phyloP scores from a whole-genome alignment of 2,888 invertebrate species.

The Nineta flava region DNA sequence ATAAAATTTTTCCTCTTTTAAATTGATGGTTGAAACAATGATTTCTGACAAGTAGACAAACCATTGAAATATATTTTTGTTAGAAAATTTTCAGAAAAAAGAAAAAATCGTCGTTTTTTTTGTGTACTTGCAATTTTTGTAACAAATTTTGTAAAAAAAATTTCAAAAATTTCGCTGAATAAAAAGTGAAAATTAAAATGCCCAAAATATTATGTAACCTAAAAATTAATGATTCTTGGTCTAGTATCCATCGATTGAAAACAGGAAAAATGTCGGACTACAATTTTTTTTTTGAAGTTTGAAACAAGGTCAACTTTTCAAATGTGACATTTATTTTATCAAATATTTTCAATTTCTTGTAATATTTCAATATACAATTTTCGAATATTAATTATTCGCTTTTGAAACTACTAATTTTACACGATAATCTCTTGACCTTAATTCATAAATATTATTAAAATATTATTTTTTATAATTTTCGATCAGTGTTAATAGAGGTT shows the following conservation, averaged over 20 bases:
- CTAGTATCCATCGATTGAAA: neutral
- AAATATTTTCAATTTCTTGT: too few species aligned
- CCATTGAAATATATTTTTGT: neutral
- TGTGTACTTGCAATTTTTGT: neutral
- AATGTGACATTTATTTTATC: too few species aligned
- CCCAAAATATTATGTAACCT: conserved; percentile 2
- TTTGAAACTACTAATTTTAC: too few species aligned
- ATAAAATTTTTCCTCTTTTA: neutral
- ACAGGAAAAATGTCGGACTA: conserved; percentile 10
- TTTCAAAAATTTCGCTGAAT: neutral
- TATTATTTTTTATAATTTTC: too few species aligned
- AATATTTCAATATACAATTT: too few species aligned
- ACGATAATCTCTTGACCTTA: too few species aligned
- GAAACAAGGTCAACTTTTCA: neutral
- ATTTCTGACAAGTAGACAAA: neutral
- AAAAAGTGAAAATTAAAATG: neutral
- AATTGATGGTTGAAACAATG: neutral
- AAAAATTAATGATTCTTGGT: neutral
- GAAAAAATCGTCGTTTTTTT: neutral
- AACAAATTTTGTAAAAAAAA: neutral
- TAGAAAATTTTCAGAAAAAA: neutral
- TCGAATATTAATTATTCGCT: too few species aligned
- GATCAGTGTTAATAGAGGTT: too few species aligned
- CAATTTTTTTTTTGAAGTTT: conserved; percentile 19
- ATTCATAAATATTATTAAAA: too few species aligned